Evolutionary conservation across 1,140 invertebrate species (phyloP).

Genomic region (Caerostris darwini): DNA sequence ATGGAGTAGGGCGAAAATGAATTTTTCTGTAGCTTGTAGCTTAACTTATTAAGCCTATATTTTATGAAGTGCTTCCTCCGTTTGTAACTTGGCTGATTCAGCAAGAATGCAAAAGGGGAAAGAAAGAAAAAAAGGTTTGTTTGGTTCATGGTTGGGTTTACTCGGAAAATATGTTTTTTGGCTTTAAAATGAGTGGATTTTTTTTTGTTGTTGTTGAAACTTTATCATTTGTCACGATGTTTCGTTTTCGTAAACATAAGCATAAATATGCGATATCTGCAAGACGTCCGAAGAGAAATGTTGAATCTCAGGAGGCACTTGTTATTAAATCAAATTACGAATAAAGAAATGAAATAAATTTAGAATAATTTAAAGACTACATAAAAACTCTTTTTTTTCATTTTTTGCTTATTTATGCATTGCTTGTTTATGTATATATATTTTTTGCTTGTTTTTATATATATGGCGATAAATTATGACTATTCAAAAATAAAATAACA

Average conservation of each 20-base stretch:
- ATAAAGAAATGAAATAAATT: neutral
- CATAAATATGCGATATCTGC: neutral
- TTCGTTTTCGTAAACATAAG: neutral
- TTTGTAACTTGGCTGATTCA: neutral
- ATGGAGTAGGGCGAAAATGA: neutral
- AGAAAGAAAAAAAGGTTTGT: too few species aligned
- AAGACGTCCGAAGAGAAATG: neutral
- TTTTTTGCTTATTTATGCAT: too few species aligned
- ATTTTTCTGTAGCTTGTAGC: conserved; percentile 14
- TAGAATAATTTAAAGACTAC: too few species aligned
- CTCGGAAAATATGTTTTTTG: neutral
- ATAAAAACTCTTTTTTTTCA: too few species aligned
- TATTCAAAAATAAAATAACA: too few species aligned
- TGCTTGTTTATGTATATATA: too few species aligned
- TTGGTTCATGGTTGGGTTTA: neutral
- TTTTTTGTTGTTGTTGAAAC: neutral
- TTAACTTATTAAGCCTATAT: conserved; percentile 44
- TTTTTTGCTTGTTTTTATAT: too few species aligned
- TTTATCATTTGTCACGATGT: conserved; percentile 1
- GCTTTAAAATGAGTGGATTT: neutral
- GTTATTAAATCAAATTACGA: neutral
- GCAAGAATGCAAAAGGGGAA: neutral
- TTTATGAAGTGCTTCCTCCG: neutral
- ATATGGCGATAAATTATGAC: too few species aligned
- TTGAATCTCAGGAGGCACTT: too few species aligned